These are phyloP conservation scores for Drosophila dunni DNA, from an alignment of 1,140 invertebrate genomes.

Conservation along the genomic window DNA sequence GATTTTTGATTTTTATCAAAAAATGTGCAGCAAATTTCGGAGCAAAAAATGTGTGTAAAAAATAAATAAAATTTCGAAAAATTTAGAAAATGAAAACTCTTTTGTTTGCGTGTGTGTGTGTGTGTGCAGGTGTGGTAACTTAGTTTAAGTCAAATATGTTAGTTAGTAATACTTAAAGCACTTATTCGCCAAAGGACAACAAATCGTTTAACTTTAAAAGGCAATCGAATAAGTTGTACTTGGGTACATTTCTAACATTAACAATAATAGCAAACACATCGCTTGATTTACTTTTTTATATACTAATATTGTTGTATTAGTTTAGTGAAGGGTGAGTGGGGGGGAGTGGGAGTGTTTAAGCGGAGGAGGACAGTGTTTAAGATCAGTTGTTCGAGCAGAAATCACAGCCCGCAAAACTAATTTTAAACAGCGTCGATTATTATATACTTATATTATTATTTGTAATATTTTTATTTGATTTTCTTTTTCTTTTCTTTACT, in stretches of 20 bases:
- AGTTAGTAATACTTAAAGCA: conserved; percentile 30
- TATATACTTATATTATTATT: conserved; percentile 27
- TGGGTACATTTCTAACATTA: conserved; percentile 32
- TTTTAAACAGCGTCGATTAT: conserved; percentile 9
- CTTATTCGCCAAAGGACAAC: conserved; percentile 36
- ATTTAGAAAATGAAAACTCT: no score
- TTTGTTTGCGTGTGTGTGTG: background rate
- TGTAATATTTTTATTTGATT: conserved; percentile 12
- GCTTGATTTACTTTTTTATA: conserved; percentile 7
- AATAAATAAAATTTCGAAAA: no score
- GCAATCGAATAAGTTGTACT: conserved; percentile 50
- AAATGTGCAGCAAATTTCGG: no score
- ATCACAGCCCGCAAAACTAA: conserved; percentile 33
- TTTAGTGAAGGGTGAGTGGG: background rate
- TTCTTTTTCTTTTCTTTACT: conserved; percentile 6
- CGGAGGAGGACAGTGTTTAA: background rate
- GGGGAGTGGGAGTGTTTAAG: background rate
- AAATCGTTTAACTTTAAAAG: conserved; percentile 41
- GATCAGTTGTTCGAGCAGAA: conserved; percentile 27
- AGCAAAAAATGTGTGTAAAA: no score
- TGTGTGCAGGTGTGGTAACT: background rate
- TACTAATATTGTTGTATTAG: background rate
- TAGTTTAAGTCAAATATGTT: conserved; percentile 14
- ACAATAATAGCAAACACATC: conserved; percentile 51
- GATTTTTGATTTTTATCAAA: no score